Evolutionary conservation across 2,797 vertebrate genomes (phyloP), one percentile per base, ranked within the genome.

Genomic region (Acestrorhynchus altus): DNA sequence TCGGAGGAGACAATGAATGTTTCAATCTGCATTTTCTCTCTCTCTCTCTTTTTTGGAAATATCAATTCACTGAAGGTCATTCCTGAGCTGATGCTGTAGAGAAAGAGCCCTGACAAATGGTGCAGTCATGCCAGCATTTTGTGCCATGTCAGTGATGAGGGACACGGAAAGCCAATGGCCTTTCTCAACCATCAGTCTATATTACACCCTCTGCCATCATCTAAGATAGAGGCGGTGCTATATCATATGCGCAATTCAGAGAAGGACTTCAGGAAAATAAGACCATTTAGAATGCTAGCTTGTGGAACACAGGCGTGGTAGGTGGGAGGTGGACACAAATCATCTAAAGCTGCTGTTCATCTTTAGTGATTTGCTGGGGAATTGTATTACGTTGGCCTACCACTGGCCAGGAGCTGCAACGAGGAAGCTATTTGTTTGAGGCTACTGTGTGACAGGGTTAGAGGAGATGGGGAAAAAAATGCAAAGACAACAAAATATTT

Each of bases 1-100:
- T 76, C 65, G 61, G 59, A 35, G 40, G 75, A 80, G 67, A 46
- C 75, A 84, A 83, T 46, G 35, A 85, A 86, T 81, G 74, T 80
- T 70, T 82, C 67, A 83, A 72, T 80, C 78, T 82, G 59, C 22
- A 22, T 81, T 70, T 80, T 35, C 6, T 35, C 6, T 35, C 31
- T 35, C 31, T 6, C 6, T 2, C 2, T 2, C 54, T 81, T 46
- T 65, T 79, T 35, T 35, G 72, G 79, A 81, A 85, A 85, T 84
- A 86, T 84, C 77, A 76, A 80, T 54, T 80, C 85, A 83, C 84
- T 72, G 82, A 87, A 89, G 85, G 84, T 87, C 59, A 82, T 84
- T 83, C 77, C 49, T 76, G 81, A 80, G 76, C 63, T 54, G 65
- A 74, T 26, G 65, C 52, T 54, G 31, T 56, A 42, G 68, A 40